Conservation (phyloP, 2,113 vertebrate species). For the Pimephales promelas region DNA sequence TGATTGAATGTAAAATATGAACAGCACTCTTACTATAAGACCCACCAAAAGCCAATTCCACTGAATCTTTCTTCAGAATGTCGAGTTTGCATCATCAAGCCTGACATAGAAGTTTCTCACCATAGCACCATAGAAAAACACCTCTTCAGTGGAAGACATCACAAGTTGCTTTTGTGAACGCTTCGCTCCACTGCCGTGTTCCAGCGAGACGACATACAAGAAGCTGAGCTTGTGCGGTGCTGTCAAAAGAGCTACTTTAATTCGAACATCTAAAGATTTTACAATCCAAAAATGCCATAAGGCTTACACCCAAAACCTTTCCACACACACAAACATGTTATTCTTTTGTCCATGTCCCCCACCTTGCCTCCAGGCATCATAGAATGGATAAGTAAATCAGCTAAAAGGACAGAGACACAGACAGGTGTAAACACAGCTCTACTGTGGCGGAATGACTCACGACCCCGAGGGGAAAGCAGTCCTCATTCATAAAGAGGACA, state of each 20-base stretch:
- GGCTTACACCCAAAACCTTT: neutral
- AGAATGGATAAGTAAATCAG: conserved; percentile 17
- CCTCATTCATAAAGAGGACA: conserved; percentile 24
- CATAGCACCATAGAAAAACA: no score
- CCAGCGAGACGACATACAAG: no score
- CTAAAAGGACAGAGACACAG: conserved; percentile 40
- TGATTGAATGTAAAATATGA: no score
- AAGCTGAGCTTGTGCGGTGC: no score
- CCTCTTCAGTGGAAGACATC: no score
- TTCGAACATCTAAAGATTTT: neutral
- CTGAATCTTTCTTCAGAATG: no score
- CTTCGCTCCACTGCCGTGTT: no score
- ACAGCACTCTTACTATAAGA: no score
- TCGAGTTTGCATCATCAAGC: no score
- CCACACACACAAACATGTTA: neutral
- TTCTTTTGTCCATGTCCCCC: neutral
- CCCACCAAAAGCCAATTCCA: no score
- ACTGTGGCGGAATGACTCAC: conserved; percentile 31
- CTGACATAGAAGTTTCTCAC: no score
- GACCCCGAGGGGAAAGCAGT: conserved; percentile 28
- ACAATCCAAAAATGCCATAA: neutral
- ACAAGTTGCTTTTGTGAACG: no score
- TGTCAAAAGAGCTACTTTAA: neutral
- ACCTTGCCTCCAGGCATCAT: neutral
- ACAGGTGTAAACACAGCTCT: conserved; percentile 60